Evolutionary conservation across 2,888 invertebrate genomes (phyloP).

Genomic region (Tenthredo amoena): DNA sequence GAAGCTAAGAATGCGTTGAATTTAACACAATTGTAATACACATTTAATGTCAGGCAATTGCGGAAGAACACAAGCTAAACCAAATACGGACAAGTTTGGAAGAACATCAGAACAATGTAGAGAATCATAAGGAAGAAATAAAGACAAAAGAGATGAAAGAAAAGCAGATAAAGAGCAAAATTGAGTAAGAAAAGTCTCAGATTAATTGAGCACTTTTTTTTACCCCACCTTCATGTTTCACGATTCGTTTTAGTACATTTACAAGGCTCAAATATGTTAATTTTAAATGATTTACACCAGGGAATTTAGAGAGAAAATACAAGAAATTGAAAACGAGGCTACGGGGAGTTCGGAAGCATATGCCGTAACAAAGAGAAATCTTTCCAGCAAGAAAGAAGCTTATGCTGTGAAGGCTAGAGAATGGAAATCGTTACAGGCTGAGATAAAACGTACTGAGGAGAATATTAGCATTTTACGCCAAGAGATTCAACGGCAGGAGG

Average conservation of each 20-base stretch:
- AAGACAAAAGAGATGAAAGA: slow-evolving; percentile 63
- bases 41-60: slow-evolving; percentile 58
- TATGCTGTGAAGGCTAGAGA: slow-evolving; percentile 62
- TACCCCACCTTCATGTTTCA: not conserved
- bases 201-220: slow-evolving; percentile 47
- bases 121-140: slow-evolving; percentile 62
- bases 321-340: slow-evolving; percentile 60
- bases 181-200: slow-evolving; percentile 77
- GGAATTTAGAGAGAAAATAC: slow-evolving; percentile 61
- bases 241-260: not conserved
- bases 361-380: slow-evolving; percentile 59
- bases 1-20: not conserved
- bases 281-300: slow-evolving; percentile 56
- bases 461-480: slow-evolving; percentile 69
- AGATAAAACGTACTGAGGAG: slow-evolving; percentile 70
- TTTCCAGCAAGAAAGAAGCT: slow-evolving; percentile 58
- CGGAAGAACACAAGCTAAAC: slow-evolving; percentile 73
- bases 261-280: not conserved
- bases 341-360: slow-evolving; percentile 58
- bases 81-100: slow-evolving; percentile 75
- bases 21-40: slow-evolving; percentile 48
- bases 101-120: slow-evolving; percentile 71
- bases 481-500: slow-evolving; percentile 67
- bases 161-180: slow-evolving; percentile 68
- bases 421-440: slow-evolving; percentile 60